Base-by-base conservation (phyloP, 2,113 vertebrate genomes). In the Muntiacus reevesi region DNA sequence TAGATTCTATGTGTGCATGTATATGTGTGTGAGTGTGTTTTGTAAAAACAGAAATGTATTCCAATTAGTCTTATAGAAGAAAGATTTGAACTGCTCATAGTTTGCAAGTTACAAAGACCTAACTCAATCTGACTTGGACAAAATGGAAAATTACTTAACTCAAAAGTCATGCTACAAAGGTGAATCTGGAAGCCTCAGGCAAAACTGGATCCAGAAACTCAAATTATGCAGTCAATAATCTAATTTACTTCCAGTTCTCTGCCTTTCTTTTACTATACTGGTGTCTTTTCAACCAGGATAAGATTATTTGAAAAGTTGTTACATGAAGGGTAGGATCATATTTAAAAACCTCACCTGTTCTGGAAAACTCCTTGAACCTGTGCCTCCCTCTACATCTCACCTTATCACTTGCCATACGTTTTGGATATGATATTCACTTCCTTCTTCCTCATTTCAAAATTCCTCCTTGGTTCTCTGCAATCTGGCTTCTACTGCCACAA, bases 1-100 rank as follows among this genome's bases (percentile, higher is more conserved):
- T 25, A 43, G 16, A 55, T 2, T 64, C n/a, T 60, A 19, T 40
- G 23, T 40, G 43, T 67, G 21, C 50, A 21, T 71, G 43, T 71
- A 15, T 54, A 5, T 47, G 19, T 84, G 45, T 54, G 7, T 23
- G 12, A 52, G 8, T 45, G 7, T 12, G 2, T 91, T 28, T 21
- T 57, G 12, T 82, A 74, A 67, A 97, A 97, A 43, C 11, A 90
- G 40, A 96, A 95, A 91, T 50, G 9, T 7, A 78, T 85, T 97
- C 9, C 62, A 90, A 36, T 55, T 79, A 87, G 27, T 33, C 50
- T 54, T 67, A 25, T 8, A 67, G 36, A 89, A 92, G 43, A 50
- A 55, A 81, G 13, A 4, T 52, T 74, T 91, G 17, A 50, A 76
- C 71, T 57, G 45, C 7, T 96, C 17, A 43, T 4, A 81, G 43